Percentiles rank a stretch among this genome's conserved stretches.
These are phyloP conservation scores for Polypterus bichir DNA, from an alignment of 2,113 vertebrate genomes.

Conservation along the genomic window DNA sequence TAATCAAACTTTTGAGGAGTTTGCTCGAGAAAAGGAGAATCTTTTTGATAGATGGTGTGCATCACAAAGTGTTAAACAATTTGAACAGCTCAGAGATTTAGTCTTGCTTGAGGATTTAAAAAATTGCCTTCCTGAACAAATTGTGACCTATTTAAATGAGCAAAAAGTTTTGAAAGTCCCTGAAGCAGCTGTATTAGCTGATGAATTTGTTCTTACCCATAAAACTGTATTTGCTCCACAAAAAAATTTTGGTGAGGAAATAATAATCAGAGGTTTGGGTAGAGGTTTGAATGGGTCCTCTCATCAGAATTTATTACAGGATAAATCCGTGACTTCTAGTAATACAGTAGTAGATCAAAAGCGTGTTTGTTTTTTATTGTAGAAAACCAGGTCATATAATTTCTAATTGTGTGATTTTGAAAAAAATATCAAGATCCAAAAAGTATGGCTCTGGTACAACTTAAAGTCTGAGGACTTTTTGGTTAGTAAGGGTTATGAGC, in stretches of 20 bases:
- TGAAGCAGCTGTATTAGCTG: not conserved
- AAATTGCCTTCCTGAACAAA: not conserved
- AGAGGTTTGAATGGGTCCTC: too few species aligned
- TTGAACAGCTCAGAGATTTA: conserved; percentile 1
- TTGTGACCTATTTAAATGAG: conserved; percentile 9
- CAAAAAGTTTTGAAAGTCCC: conserved; percentile 6
- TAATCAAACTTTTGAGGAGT: conserved; percentile 16
- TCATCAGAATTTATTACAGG: too few species aligned
- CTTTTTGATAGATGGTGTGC: conserved; percentile 6
- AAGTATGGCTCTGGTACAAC: conserved; percentile 1
- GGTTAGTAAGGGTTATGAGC: not conserved
- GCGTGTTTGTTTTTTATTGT: not conserved
- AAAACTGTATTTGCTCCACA: not conserved
- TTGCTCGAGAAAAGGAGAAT: not conserved
- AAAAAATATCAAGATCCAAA: conserved; percentile 4
- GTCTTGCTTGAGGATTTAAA: conserved; percentile 9
- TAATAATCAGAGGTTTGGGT: too few species aligned
- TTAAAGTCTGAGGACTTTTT: not conserved
- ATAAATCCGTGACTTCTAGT: not conserved
- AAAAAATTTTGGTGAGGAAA: too few species aligned
- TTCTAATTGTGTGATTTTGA: not conserved
- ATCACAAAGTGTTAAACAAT: not conserved
- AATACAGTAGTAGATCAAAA: not conserved
- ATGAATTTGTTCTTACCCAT: conserved; percentile 9
- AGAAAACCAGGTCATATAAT: not conserved